phyloP scores from a whole-genome alignment of 2,888 invertebrate genomes.

The Diadegma fenestrale region DNA sequence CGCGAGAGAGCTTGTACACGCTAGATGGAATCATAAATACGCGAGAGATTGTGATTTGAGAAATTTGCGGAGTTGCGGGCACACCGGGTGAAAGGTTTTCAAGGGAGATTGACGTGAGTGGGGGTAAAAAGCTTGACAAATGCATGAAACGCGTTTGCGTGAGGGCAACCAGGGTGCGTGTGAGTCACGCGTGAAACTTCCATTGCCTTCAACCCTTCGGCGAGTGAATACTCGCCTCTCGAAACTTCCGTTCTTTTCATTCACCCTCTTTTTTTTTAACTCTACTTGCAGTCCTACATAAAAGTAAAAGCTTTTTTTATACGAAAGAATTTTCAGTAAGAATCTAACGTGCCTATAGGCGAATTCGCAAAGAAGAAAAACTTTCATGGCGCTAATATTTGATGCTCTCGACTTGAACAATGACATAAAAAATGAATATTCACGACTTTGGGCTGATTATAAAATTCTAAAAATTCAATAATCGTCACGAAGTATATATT shows the following conservation, averaged over 20 bases:
- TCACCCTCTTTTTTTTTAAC: slow-evolving; percentile 33
- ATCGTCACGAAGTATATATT: neutral
- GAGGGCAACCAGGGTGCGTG: slow-evolving; percentile 51
- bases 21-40: slow-evolving; percentile 68
- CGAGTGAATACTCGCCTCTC: slow-evolving; percentile 55
- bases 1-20: slow-evolving; percentile 48
- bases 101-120: slow-evolving; percentile 3
- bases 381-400: neutral
- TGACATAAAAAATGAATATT: neutral
- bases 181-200: slow-evolving; percentile 68
- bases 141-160: slow-evolving; percentile 55
- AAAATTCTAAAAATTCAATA: neutral
- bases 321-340: neutral
- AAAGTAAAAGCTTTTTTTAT: slow-evolving; percentile 15
- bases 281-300: slow-evolving; percentile 2
- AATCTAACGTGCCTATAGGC: slow-evolving; percentile 4
- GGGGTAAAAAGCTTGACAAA: slow-evolving; percentile 58
- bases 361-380: neutral
- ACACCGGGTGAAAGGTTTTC: slow-evolving; percentile 1
- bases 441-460: neutral
- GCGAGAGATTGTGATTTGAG: slow-evolving; percentile 64
- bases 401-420: neutral
- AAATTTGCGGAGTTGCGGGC: slow-evolving; percentile 50
- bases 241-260: slow-evolving; percentile 58
- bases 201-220: slow-evolving; percentile 32